phyloP scores from a whole-genome alignment of 2,888 invertebrate species.

The Drosophila leonis region DNA sequence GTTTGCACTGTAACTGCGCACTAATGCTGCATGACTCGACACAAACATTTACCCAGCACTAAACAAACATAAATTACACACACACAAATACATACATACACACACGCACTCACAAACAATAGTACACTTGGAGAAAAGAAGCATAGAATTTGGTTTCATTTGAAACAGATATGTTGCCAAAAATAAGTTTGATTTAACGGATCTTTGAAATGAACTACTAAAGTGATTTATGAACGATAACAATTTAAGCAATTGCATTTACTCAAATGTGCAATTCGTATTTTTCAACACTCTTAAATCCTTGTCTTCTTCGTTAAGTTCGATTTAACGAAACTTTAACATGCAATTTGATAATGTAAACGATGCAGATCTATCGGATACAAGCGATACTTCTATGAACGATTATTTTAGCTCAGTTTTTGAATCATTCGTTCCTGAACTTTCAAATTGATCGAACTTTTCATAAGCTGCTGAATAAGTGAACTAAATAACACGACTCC shows the following conservation, averaged over 20 bases:
- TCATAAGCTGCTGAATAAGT: neutral
- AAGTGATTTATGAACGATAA: neutral
- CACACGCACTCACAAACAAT: neutral
- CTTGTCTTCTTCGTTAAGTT: neutral
- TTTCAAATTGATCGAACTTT: neutral
- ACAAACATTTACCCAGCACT: slow-evolving; percentile 47
- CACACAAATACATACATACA: neutral
- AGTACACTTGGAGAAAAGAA: neutral
- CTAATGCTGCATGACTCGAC: slow-evolving; percentile 71
- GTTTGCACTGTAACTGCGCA: slow-evolving; percentile 60
- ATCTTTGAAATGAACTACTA: neutral
- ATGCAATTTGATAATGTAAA: neutral
- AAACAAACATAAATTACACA: slow-evolving; percentile 22
- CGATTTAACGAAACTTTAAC: neutral
- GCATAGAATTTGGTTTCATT: neutral
- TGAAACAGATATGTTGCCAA: neutral
- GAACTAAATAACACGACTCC: neutral
- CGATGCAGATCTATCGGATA: neutral
- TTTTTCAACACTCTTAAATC: neutral
- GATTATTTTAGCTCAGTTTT: neutral
- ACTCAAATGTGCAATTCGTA: neutral
- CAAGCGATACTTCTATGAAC: neutral
- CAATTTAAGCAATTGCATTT: neutral
- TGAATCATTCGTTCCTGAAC: neutral
- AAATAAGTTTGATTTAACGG: neutral